A percentile compares a stretch with the other conserved stretches of the same genome.
Evolutionary conservation across 2,113 vertebrate genomes (phyloP).

Genomic region (Gnathonemus echidnorhynchus): DNA sequence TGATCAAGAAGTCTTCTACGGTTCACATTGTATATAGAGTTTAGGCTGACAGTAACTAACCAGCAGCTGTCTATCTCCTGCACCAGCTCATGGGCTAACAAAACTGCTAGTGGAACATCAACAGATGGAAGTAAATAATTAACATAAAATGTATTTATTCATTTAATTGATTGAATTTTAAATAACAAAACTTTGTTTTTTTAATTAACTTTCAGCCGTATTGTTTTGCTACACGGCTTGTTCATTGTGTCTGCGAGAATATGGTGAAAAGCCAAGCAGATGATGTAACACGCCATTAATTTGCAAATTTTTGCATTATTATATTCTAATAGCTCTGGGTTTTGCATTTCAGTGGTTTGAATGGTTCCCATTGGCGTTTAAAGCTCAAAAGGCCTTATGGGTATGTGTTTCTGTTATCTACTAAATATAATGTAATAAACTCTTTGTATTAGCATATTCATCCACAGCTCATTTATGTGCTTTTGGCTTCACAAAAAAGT

Average conservation of each 20-base stretch:
- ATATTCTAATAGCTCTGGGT: slow-evolving; percentile 60
- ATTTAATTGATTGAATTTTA: not conserved
- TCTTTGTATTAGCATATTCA: not conserved
- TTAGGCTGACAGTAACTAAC: not conserved
- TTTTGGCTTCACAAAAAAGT: not conserved
- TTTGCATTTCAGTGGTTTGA: slow-evolving; percentile 52
- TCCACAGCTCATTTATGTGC: not conserved
- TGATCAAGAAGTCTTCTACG: not conserved
- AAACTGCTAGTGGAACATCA: not conserved
- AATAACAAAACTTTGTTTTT: slow-evolving; percentile 1
- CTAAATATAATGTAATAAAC: not conserved
- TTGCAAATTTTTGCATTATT: slow-evolving; percentile 59
- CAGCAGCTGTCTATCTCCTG: not conserved
- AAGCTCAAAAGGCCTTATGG: not conserved
- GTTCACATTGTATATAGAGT: not conserved
- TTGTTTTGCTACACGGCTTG: not conserved
- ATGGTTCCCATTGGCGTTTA: slow-evolving; percentile 48
- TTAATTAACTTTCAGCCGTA: not conserved
- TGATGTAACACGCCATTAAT: slow-evolving; percentile 59
- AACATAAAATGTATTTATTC: not conserved
- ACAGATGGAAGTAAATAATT: not conserved
- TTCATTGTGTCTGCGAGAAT: slow-evolving; percentile 28
- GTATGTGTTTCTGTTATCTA: not conserved
- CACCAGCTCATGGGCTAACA: not conserved
- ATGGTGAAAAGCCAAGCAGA: slow-evolving; percentile 41